Percentiles rank a stretch among this genome's conserved stretches.
Evolutionary conservation across 2,888 invertebrate species (phyloP).

Genomic region (Caenorhabditis angaria): DNA sequence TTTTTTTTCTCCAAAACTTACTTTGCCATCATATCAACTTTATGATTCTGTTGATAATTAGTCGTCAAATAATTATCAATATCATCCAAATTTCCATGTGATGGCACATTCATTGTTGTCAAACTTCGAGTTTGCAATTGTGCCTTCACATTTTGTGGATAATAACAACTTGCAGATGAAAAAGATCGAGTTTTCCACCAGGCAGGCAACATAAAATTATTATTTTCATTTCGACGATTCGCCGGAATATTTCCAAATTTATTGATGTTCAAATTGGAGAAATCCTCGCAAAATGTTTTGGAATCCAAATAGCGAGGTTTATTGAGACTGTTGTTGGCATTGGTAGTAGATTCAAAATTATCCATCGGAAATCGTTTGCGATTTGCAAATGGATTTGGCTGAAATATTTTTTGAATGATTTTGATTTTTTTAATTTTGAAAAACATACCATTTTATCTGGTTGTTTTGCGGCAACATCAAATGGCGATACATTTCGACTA

Average conservation of each 20-base stretch:
- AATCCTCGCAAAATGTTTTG: constrained; percentile 9
- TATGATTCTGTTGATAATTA: background rate
- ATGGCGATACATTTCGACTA: constrained; percentile 14
- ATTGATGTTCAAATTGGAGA: background rate
- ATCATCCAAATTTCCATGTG: constrained; percentile 33
- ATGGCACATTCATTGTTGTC: constrained; percentile 25
- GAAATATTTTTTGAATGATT: too few species aligned
- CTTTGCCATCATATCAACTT: constrained; percentile 27
- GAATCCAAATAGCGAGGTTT: background rate
- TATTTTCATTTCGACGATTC: constrained; percentile 7
- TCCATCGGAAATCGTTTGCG: constrained; percentile 23
- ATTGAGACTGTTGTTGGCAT: background rate
- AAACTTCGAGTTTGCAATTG: constrained; percentile 7
- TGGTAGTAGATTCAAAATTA: background rate
- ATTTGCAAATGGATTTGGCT: constrained; percentile 36
- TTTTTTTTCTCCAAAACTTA: background rate
- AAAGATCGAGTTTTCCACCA: constrained; percentile 36
- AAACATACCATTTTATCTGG: constrained; percentile 15
- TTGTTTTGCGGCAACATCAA: background rate
- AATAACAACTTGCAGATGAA: constrained; percentile 36
- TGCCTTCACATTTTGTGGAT: constrained; percentile 22
- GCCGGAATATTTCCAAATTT: background rate
- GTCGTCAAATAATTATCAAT: constrained; percentile 18
- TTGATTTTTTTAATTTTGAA: background rate
- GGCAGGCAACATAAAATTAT: constrained; percentile 21